Conservation (phyloP, 2,797 vertebrate species). For the Coilia nasus region DNA sequence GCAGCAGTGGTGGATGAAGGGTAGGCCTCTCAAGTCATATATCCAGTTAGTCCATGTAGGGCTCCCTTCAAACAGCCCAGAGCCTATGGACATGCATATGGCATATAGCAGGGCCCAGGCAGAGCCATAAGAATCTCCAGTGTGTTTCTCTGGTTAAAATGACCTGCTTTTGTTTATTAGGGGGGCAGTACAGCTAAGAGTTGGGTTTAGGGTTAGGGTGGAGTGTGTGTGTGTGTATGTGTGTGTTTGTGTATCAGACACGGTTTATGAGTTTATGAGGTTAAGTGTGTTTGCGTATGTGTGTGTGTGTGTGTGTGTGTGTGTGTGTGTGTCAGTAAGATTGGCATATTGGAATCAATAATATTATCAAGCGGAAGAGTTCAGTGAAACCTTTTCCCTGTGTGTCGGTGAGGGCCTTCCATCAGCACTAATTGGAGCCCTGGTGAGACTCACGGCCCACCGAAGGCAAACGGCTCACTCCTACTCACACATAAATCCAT, state of each 20-base stretch:
- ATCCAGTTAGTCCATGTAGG: not conserved
- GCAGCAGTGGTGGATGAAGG: not conserved
- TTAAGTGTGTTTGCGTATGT: not conserved
- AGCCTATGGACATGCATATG: not conserved
- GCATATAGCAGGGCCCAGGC: not conserved
- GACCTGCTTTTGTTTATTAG: not conserved
- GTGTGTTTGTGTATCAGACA: not conserved
- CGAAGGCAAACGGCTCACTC: conserved; percentile 38
- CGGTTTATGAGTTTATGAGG: not conserved
- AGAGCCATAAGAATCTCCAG: not conserved
- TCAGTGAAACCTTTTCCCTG: conserved; percentile 40
- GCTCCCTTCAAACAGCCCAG: not conserved
- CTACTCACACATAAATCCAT: conserved; percentile 52
- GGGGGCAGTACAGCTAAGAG: not conserved
- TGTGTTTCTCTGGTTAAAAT: not conserved
- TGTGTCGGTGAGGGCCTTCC: conserved; percentile 48
- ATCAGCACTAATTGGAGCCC: conserved; percentile 56
- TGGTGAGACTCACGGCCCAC: conserved; percentile 40
- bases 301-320: not conserved
- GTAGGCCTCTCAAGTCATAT: not conserved
- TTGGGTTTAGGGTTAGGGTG: not conserved
- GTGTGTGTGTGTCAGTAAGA: not conserved
- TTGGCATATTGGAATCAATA: conserved; percentile 51
- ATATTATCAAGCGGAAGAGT: conserved; percentile 37
- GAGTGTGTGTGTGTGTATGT: not conserved